A percentile compares a stretch with the other conserved stretches of the same genome.
phyloP scores from a whole-genome alignment of 2,797 vertebrate genomes.

The Smutsia gigantea region DNA sequence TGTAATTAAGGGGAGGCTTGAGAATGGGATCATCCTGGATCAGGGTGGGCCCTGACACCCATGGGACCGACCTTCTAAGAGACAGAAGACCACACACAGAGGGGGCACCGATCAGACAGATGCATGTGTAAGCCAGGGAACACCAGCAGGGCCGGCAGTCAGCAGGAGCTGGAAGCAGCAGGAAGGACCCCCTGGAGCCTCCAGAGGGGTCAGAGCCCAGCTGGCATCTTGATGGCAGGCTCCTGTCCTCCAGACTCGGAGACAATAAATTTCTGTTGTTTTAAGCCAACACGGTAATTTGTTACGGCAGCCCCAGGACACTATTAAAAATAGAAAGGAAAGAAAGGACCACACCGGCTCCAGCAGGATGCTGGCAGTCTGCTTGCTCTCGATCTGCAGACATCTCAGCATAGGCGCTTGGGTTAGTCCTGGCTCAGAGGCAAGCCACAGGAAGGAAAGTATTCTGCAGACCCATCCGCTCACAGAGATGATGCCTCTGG shows the following conservation, averaged over 20 bases:
- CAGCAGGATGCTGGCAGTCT: background rate
- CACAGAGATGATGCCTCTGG: background rate
- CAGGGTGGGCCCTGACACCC: too few species aligned
- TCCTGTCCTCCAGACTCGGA: background rate
- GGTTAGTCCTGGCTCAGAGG: accelerated
- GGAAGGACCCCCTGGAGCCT: background rate
- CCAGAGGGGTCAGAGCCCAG: accelerated
- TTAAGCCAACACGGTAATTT: background rate
- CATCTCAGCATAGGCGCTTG: accelerated
- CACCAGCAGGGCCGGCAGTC: accelerated
- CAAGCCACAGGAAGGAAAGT: background rate
- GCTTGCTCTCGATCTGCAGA: background rate
- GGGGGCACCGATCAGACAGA: background rate
- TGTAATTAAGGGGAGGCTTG: background rate
- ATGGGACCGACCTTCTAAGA: background rate
- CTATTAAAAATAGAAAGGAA: background rate
- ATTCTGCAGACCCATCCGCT: accelerated
- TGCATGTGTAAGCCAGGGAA: background rate
- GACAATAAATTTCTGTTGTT: background rate
- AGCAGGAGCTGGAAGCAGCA: accelerated
- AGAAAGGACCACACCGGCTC: background rate
- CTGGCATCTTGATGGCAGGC: background rate
- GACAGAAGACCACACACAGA: background rate
- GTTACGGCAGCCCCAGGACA: background rate
- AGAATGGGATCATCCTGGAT: background rate